These are phyloP conservation scores for Rhynchomys soricoides DNA, from an alignment of 2,113 vertebrate genomes.

Conservation along the genomic window DNA sequence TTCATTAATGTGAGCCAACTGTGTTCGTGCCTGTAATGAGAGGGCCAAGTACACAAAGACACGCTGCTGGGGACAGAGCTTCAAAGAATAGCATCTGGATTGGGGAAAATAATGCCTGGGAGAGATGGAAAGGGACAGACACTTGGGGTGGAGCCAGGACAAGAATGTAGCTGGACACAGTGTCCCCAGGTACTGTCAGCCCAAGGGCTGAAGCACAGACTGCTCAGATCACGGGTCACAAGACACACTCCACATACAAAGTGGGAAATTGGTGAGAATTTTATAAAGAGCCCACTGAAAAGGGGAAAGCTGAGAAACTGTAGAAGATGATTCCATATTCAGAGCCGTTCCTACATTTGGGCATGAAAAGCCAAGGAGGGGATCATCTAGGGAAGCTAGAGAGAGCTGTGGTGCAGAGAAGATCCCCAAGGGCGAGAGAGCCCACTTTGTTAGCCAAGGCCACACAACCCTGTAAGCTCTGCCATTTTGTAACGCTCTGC, in stretches of 20 bases:
- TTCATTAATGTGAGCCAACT: conserved; percentile 45
- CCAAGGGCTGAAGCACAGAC: not conserved
- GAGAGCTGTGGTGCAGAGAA: not conserved
- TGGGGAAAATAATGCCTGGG: not conserved
- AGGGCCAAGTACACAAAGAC: not conserved
- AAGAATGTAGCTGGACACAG: not conserved
- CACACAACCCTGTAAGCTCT: not conserved
- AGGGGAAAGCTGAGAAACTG: not conserved
- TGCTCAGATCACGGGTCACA: not conserved
- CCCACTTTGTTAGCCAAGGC: not conserved
- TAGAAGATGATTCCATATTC: not conserved
- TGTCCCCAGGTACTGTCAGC: accelerated
- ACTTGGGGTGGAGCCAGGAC: not conserved
- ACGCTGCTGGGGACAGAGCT: not conserved
- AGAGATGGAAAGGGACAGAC: accelerated
- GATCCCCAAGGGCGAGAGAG: not conserved
- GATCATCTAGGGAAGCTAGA: not conserved
- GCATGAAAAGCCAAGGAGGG: not conserved
- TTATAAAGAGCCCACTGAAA: not conserved
- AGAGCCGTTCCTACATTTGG: not conserved
- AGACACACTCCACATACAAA: not conserved
- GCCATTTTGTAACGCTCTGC: not conserved
- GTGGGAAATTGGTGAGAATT: not conserved
- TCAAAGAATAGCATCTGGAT: not conserved
- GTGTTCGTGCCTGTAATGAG: conserved; percentile 7